Evolutionary conservation across 2,888 invertebrate genomes (phyloP), one percentile per base, ranked within the genome.

Genomic region (Spatulosminthurus flaviceps): DNA sequence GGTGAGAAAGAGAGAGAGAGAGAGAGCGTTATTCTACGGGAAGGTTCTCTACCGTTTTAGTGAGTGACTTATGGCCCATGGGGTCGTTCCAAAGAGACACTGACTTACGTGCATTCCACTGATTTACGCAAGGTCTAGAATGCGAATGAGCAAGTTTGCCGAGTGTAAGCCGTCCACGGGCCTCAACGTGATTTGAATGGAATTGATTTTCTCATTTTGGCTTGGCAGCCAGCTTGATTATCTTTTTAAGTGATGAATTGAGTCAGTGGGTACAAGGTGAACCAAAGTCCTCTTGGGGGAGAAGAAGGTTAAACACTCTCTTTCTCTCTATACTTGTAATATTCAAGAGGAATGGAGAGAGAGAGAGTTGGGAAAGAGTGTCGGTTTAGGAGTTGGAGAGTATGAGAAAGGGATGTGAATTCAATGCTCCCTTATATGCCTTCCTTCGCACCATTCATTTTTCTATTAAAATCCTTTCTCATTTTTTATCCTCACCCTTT

Each of bases 161-260:
- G 51, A 51, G 51, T 51, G 51, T 51, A 51, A 51, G 51, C 51
- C 51, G 51, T 51, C 51, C 51, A 51, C 51, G 51, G 51, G 51
- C 51, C 51, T 51, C 51, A 60, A 74, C 79, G 79, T 74, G 74
- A 74, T 79, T 79, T 79, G 79, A 79, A 79, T 79, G 69, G 29
- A 74, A 79, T 79, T 79, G 79, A 79, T 79, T 79, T 79, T 67
- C 69, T 61, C 74, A 79, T 79, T 69, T 67, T 75, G 67, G 41
- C 29, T 64, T 64, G 66, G 66, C 71, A 71, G 60, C 41, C 64
- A 61, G 72, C 79, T 74, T 69, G 79, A 76, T 76, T 76, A 75
- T 75, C 74, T 75, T 76, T 76, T 76, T 76, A 76, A 76, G 75
- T 76, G 75, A 76, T 76, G 75, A 76, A 76, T 76, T 76, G 66